phyloP scores from a whole-genome alignment of 2,797 vertebrate species.

The Macropus fuliginosus region DNA sequence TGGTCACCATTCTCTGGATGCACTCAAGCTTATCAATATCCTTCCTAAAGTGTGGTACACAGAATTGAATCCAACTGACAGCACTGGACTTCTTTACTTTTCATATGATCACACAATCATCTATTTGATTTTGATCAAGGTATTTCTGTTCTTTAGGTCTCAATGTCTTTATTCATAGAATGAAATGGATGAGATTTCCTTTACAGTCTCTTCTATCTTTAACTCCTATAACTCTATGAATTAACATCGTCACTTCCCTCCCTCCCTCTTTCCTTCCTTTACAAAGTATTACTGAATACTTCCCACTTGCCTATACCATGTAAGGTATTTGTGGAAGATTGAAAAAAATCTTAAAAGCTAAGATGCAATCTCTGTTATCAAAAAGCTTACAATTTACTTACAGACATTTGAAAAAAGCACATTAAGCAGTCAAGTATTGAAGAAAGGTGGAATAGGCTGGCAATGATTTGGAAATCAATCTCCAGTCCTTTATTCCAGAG shows the following conservation, averaged over 20 bases:
- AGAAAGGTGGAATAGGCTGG: neutral
- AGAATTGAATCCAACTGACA: neutral
- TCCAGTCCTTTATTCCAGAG: neutral
- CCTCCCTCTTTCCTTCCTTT: neutral
- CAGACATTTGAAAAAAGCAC: neutral
- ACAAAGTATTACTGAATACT: neutral
- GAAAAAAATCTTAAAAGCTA: neutral
- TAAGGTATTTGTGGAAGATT: neutral
- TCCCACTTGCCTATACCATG: neutral
- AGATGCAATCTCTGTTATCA: neutral
- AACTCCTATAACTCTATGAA: neutral
- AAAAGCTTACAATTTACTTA: neutral
- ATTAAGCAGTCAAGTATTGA: neutral
- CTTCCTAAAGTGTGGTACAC: neutral
- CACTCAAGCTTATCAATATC: no score
- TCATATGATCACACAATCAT: neutral
- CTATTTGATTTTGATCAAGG: neutral
- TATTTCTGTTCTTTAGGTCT: neutral
- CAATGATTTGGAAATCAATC: neutral
- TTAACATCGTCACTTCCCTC: neutral
- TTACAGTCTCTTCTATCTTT: neutral
- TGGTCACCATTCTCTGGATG: neutral
- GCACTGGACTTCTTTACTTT: neutral
- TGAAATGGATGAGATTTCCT: neutral
- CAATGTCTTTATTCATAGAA: neutral